A percentile compares a stretch with the other conserved stretches of the same genome.
These are phyloP conservation scores for Sibirionetta formosa DNA, from an alignment of 2,797 vertebrate species.

Conservation along the genomic window DNA sequence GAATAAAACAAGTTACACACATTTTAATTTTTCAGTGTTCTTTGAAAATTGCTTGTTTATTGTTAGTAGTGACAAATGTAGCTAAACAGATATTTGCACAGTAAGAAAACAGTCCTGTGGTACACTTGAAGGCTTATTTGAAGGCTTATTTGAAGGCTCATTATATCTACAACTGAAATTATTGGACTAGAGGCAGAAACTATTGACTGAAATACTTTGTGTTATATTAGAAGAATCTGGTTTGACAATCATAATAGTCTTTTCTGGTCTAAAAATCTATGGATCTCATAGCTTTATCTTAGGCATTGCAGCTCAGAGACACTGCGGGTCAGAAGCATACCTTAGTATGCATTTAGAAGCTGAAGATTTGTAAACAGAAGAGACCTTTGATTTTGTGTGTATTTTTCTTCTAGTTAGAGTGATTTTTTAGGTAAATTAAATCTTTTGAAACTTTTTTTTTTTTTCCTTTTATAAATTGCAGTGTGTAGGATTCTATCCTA, in stretches of 20 bases:
- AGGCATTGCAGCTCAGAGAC: background rate
- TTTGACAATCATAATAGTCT: background rate
- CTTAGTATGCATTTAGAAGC: background rate
- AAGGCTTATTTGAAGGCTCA: background rate
- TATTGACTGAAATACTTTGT: background rate
- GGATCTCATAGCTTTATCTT: background rate
- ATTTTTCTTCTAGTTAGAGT: background rate
- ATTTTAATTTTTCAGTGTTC: background rate
- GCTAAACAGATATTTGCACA: background rate
- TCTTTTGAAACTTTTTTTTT: fast-evolving
- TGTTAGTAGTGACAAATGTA: background rate
- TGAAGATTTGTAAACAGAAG: background rate
- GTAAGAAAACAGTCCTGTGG: background rate
- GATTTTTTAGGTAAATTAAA: background rate
- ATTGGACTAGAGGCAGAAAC: background rate
- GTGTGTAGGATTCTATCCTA: background rate
- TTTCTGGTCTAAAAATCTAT: background rate
- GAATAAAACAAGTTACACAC: background rate
- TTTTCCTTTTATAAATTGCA: background rate
- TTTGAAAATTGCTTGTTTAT: background rate
- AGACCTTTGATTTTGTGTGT: background rate
- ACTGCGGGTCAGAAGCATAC: background rate
- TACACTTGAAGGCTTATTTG: background rate
- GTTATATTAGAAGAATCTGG: background rate
- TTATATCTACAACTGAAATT: background rate